phyloP scores from a whole-genome alignment of 2,888 invertebrate genomes.

The Meganola albula region DNA sequence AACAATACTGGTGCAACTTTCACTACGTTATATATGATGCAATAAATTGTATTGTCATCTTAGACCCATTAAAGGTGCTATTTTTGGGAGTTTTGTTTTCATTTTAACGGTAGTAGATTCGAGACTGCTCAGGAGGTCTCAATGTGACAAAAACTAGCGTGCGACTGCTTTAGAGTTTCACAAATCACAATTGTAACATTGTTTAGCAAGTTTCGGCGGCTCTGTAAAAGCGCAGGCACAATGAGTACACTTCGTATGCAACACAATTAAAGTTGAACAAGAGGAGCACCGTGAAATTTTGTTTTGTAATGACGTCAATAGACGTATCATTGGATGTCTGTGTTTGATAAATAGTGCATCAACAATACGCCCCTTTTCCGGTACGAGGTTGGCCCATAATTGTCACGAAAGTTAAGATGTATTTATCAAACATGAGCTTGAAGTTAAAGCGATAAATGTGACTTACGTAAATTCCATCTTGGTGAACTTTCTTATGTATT shows the following conservation, averaged over 20 bases:
- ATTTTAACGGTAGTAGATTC: constrained; percentile 64
- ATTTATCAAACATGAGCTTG: no score
- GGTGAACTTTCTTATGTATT: no score
- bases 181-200: constrained; percentile 52
- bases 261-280: constrained; percentile 53
- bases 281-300: constrained; percentile 62
- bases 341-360: constrained; percentile 60
- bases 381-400: constrained; percentile 26
- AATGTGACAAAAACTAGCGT: constrained; percentile 53
- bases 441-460: no score
- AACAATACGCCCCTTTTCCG: constrained; percentile 66
- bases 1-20: constrained; percentile 61
- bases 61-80: constrained; percentile 41
- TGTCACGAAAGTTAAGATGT: constrained; percentile 23
- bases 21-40: constrained; percentile 70
- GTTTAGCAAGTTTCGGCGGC: constrained; percentile 41
- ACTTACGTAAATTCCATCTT: no score
- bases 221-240: constrained; percentile 47
- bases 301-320: constrained; percentile 53
- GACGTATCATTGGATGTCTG: constrained; percentile 62
- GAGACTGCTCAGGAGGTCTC: constrained; percentile 50
- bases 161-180: constrained; percentile 50
- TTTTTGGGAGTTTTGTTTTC: constrained; percentile 51
- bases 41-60: constrained; percentile 61
- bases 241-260: constrained; percentile 42